phyloP scores from a whole-genome alignment of 2,113 vertebrate genomes.

The Eonycteris spelaea region DNA sequence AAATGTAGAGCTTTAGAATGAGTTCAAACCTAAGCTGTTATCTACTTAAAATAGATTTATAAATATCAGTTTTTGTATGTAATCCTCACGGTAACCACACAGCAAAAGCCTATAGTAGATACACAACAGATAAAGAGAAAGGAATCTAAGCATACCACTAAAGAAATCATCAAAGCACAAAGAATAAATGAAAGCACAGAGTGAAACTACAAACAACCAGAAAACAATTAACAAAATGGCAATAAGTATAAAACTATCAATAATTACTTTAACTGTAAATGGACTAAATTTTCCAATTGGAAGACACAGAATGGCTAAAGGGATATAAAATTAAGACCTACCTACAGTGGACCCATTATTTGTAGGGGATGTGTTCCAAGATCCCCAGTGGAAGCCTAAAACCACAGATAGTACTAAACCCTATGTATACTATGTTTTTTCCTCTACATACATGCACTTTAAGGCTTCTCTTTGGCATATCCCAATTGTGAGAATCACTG shows the following conservation, averaged over 20 bases:
- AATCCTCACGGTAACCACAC: background rate
- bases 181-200: background rate
- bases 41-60: background rate
- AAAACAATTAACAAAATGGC: background rate
- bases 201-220: background rate
- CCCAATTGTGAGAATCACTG: background rate
- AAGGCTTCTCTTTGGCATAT: background rate
- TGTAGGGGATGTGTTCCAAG: too few relatives aligned
- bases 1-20: background rate
- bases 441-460: background rate
- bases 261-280: background rate
- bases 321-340: background rate
- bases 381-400: background rate
- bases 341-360: background rate
- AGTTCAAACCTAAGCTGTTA: background rate
- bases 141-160: background rate
- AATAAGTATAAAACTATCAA: background rate
- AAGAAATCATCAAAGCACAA: background rate
- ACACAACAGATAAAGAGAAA: background rate
- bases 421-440: background rate
- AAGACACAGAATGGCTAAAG: background rate
- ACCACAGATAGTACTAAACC: background rate
- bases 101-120: background rate
- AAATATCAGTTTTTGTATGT: background rate
- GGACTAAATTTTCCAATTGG: background rate